Evolutionary conservation across 2,888 invertebrate species (phyloP), one percentile per base, ranked within the genome.

Genomic region (Helicoverpa assulta): DNA sequence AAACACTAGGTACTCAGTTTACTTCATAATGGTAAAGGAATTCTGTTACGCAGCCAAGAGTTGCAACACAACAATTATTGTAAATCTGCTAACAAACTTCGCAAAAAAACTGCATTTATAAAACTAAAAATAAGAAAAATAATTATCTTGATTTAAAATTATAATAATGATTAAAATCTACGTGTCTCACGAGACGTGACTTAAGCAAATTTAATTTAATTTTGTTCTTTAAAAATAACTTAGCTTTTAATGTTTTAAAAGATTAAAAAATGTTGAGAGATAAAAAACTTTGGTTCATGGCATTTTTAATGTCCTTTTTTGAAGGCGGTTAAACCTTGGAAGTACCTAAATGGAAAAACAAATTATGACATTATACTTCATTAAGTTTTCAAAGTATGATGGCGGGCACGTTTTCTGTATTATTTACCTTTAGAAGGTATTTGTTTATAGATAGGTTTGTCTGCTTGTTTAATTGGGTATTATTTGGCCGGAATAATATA

Each of bases 121-220:
- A 54, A 52, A 57, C 12, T 47, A 60, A 76, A 76, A 16, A 16
- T 0, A 16, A 47, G 59, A 69, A 74, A 79, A 81, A 70, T 55
- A 72, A 71, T 65, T 6, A 14, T 43, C 10, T 43, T 2, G 43
- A 57, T 40, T 60, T 70, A 64, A 73, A 80, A 80, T 75, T 73
- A 73, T 76, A 72, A 73, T 76, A 72, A 82, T 70, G 84, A 84
- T 84, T 80, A 82, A 73, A 71, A 83, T 83, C 84, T 71, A 80
- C 71, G 82, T 84, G 84, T 80, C 78, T 70, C 65, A 26, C 33
- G 65, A 55, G 80, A 83, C 83, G 83, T 83, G 83, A 84, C 84
- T 81, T 71, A 60, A 74, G 70, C 55, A 52, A 76, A 83, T 83
- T 78, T 69, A 80, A 83, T 83, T 83, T 81, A 82, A 82, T 82